Conservation (phyloP, 2,888 invertebrate genomes). For the Meliscaeva auricollis region DNA sequence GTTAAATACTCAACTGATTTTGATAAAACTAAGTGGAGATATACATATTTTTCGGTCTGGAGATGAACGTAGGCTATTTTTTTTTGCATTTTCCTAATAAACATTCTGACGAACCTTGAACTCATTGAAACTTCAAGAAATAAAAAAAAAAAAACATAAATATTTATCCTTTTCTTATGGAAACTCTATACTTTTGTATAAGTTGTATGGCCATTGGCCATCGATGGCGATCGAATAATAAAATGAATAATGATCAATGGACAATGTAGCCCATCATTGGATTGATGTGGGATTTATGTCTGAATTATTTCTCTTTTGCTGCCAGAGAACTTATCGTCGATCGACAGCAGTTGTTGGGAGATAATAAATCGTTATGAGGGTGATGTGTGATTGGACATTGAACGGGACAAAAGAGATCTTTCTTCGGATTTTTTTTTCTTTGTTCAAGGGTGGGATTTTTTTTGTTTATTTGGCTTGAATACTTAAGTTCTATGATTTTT, state of each 20-base stretch:
- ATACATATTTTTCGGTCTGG: too few relatives aligned
- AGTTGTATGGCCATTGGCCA: not conserved
- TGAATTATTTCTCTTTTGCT: conserved; percentile 34
- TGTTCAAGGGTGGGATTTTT: conserved; percentile 25
- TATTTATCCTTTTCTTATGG: not conserved
- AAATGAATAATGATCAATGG: conserved; percentile 68
- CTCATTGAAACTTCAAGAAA: too few relatives aligned
- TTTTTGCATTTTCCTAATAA: too few relatives aligned
- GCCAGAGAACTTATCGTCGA: conserved; percentile 29
- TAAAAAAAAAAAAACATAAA: too few relatives aligned
- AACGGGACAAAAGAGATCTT: conserved; percentile 51
- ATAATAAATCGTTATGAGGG: conserved; percentile 70
- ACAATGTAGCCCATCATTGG: conserved; percentile 28
- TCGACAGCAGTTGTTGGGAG: conserved; percentile 55
- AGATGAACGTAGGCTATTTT: too few relatives aligned
- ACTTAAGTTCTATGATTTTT: conserved; percentile 3
- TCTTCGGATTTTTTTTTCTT: conserved; percentile 26
- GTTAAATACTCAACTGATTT: too few relatives aligned
- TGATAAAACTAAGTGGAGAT: too few relatives aligned
- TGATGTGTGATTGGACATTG: conserved; percentile 46
- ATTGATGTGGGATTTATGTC: conserved; percentile 26
- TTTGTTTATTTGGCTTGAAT: conserved; percentile 16
- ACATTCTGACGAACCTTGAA: too few relatives aligned
- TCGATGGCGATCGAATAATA: conserved; percentile 29
- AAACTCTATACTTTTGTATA: not conserved